Conservation (phyloP, 2,113 vertebrate species). For the Telmatochromis brichardi region DNA sequence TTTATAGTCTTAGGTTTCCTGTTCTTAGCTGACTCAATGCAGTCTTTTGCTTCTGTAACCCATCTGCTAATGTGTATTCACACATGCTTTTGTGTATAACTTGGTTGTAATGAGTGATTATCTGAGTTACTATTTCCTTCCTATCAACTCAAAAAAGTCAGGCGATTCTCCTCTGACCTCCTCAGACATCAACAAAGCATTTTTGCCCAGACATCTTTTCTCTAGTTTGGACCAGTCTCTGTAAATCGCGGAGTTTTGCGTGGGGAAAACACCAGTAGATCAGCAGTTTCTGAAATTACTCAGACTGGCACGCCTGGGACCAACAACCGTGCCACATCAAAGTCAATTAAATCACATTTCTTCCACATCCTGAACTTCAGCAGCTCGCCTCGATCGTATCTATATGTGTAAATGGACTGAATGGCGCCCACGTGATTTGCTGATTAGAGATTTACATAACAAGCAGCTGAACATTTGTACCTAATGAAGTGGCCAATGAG, state of each 20-base stretch:
- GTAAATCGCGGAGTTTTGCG: background rate
- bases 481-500: background rate
- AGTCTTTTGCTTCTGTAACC: accelerated
- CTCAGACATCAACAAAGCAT: background rate
- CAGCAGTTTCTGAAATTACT: background rate
- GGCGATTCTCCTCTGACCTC: background rate
- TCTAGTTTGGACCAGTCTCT: background rate
- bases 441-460: background rate
- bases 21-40: background rate
- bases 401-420: background rate
- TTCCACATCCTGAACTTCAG: background rate
- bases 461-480: background rate
- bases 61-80: background rate
- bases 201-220: background rate
- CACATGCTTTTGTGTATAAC: background rate
- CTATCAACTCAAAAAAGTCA: background rate
- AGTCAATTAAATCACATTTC: background rate
- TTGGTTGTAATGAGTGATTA: background rate
- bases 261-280: background rate
- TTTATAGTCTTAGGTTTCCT: background rate
- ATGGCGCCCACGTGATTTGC: background rate
- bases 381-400: accelerated
- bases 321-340: background rate
- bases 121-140: background rate
- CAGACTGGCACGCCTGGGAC: background rate